Base-by-base conservation (phyloP, 2,888 invertebrate species). In the Salticus scenicus region DNA sequence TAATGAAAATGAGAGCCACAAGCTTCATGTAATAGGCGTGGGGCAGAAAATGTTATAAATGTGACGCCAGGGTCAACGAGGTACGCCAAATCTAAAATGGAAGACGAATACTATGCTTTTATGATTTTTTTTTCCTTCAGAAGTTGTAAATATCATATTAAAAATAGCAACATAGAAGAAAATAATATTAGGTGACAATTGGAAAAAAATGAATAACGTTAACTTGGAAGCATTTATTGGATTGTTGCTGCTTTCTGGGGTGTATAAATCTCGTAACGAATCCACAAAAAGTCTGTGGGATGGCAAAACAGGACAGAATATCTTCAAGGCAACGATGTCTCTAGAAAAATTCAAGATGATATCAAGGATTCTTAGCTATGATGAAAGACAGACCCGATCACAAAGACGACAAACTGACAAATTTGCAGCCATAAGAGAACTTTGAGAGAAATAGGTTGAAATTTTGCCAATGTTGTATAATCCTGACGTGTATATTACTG, bases 151-250 rank as follows among this genome's bases (percentile, higher is more conserved):
- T 66, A 1, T 66, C 31, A 66, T 28, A 4, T 28, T 66, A 66
- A 66, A 66, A 66, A 66, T n/a, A n/a, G n/a, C n/a, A n/a, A n/a
- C n/a, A n/a, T n/a, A n/a, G n/a, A 27, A 27, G 27, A n/a, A 0
- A 66, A 0, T 0, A 0, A 12, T 66, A 10, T 27, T 66, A 24
- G 66, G 27, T 1, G 66, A 66, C 66, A 66, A 28, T 27, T 66
- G 31, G 1, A 66, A 66, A 1, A 66, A 66, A n/a, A n/a, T n/a
- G n/a, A n/a, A n/a, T n/a, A n/a, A n/a, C n/a, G n/a, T n/a, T n/a
- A n/a, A n/a, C n/a, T 66, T 66, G 20, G 66, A 66, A 66, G 66
- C 66, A 66, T 66, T 66, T 66, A 66, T 0, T 66, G 66, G 66
- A 24, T 5, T 66, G 28, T 66, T 28, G 24, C 27, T 37, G 37